These are phyloP conservation scores for Spheniscus humboldti DNA, from an alignment of 2,797 vertebrate species.

Conservation along the genomic window DNA sequence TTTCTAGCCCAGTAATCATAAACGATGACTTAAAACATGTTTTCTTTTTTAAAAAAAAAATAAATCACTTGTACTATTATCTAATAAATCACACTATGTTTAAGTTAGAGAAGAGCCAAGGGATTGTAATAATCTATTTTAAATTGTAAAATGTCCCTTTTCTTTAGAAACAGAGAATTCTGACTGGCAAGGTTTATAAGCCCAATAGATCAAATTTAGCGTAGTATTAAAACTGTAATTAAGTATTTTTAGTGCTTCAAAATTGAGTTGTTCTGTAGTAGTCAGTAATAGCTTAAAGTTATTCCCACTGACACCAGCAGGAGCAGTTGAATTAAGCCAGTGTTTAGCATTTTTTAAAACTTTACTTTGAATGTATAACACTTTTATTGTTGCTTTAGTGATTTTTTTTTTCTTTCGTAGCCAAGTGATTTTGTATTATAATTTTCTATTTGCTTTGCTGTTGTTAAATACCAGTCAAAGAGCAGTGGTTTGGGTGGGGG, in stretches of 20 bases:
- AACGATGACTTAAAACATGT: not conserved
- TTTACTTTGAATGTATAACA: not conserved
- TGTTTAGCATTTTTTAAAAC: not conserved
- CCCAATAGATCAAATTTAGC: not conserved
- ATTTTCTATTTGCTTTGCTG: not conserved
- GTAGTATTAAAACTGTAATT: not conserved
- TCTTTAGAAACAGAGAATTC: not conserved
- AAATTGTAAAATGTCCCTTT: not conserved
- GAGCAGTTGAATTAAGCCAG: not conserved
- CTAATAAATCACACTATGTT: not conserved
- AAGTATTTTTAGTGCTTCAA: not conserved
- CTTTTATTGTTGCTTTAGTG: not conserved
- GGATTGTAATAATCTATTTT: not conserved
- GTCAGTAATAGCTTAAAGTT: not conserved
- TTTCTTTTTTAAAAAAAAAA: not conserved
- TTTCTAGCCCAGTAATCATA: not conserved
- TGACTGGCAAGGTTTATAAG: not conserved
- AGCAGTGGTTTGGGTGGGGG: not conserved
- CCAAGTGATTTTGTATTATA: not conserved
- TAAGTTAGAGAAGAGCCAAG: not conserved
- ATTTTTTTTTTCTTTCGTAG: not conserved
- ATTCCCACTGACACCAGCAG: not conserved
- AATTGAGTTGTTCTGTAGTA: not conserved
- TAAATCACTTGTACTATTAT: not conserved
- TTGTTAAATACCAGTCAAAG: not conserved